phyloP scores from a whole-genome alignment of 2,797 vertebrate species.

The Pteronotus mesoamericanus region DNA sequence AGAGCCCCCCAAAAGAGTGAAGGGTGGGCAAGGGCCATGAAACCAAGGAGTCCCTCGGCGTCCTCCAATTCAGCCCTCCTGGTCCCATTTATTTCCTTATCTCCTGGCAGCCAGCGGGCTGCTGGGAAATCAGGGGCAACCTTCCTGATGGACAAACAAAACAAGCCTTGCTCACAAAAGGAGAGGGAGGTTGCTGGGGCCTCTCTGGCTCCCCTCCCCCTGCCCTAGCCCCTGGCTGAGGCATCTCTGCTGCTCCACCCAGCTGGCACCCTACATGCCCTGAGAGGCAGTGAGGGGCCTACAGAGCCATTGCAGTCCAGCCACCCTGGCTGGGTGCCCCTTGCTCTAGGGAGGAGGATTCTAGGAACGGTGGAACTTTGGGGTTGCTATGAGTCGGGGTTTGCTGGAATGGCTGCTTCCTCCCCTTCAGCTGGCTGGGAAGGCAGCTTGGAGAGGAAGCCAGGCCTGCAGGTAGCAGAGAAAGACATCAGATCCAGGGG shows the following conservation, averaged over 20 bases:
- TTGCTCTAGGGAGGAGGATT: background rate
- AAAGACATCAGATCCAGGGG: constrained; percentile 64
- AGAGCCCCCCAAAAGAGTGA: constrained; percentile 25
- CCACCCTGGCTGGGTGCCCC: constrained; percentile 2
- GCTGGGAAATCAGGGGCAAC: constrained; percentile 79
- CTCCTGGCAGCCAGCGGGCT: constrained; percentile 78
- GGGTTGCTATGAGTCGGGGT: constrained; percentile 19
- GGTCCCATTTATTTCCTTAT: constrained; percentile 79
- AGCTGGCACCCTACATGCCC: constrained; percentile 71
- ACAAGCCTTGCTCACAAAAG: constrained; percentile 74
- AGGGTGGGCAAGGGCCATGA: constrained; percentile 55
- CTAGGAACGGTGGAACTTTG: background rate
- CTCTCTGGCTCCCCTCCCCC: constrained; percentile 65
- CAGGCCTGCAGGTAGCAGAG: constrained; percentile 69
- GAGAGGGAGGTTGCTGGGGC: constrained; percentile 73
- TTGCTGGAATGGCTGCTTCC: constrained; percentile 34
- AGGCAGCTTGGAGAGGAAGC: constrained; percentile 61
- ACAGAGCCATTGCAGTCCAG: constrained; percentile 68
- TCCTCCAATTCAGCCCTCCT: constrained; percentile 66
- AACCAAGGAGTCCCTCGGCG: constrained; percentile 50
- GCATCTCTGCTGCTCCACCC: constrained; percentile 69
- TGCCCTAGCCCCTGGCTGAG: constrained; percentile 47
- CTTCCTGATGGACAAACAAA: constrained; percentile 83
- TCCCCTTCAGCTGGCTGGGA: constrained; percentile 33
- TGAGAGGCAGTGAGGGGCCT: constrained; percentile 61